phyloP scores from a whole-genome alignment of 2,113 vertebrate genomes.

The Pandion haliaetus region DNA sequence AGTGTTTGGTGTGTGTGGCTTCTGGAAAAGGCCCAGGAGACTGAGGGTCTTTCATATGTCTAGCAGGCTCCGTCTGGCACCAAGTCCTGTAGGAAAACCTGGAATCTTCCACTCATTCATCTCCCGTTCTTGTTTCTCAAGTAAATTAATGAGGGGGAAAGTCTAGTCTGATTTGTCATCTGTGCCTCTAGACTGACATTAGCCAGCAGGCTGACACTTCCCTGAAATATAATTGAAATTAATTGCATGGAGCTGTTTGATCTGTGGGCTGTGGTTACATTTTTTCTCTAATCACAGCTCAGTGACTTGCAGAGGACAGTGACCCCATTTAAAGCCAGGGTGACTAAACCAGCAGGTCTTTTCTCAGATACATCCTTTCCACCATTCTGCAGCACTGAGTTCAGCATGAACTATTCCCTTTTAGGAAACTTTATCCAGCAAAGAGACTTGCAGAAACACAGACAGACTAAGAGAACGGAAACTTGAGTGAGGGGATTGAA shows the following conservation, averaged over 20 bases:
- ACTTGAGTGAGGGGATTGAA: neutral
- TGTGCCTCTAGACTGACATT: neutral
- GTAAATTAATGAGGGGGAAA: conserved; percentile 52
- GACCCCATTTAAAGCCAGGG: neutral
- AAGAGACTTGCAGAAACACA: neutral
- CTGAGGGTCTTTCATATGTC: neutral
- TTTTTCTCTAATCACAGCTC: neutral
- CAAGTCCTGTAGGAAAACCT: neutral
- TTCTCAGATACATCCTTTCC: neutral
- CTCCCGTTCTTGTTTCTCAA: neutral
- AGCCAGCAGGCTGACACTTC: conserved; percentile 14
- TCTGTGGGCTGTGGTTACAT: neutral
- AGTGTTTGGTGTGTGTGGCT: neutral
- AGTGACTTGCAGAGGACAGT: neutral
- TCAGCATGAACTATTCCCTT: neutral
- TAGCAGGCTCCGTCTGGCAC: neutral
- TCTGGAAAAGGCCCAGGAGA: neutral
- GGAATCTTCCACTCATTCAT: neutral
- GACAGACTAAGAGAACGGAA: neutral
- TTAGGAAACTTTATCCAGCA: neutral
- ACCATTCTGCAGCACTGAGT: neutral
- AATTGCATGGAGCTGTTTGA: conserved; percentile 27
- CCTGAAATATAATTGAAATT: conserved; percentile 17
- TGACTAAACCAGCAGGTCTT: neutral
- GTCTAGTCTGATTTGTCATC: neutral